Evolutionary conservation across 2,797 vertebrate species (phyloP), one percentile per base, ranked within the genome.

Genomic region (Myotis daubentonii): DNA sequence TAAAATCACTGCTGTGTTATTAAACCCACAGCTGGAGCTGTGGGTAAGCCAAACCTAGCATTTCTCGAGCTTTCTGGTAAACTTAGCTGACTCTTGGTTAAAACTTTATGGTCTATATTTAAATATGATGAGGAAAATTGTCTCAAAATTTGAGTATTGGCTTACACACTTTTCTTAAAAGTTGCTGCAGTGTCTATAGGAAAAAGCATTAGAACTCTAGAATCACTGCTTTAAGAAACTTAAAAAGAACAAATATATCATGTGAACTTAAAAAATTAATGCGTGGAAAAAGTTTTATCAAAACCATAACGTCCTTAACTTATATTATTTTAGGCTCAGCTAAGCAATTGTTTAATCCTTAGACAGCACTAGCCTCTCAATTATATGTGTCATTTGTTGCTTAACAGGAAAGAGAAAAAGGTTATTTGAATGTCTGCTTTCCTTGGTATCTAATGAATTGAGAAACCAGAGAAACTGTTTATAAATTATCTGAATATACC

Each of bases 321-420:
- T 93, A 65, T 33, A 62, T 57, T 57, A 60, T 96, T 89, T 66
- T 53, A 81, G 51, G 44, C 33, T 94, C 38, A 82, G 23, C n/a
- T 90, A 92, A 87, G 70, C 51, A 93, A 92, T 83, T 97, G 55
- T 93, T 93, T 95, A 87, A 93, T 96, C 49, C 38, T 93, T 81
- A 71, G 87, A 85, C 72, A 95, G 57, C 68, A 94, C 87, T 87
- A 94, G 76, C 44, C 30, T 95, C 70, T 76, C 74, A 96, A 88
- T 94, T 94, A 94, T 74, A 93, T 96, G 84, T 81, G 88, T 95
- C 92, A 82, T 96, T 96, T 97, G 51, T 93, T 96, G 70, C 87
- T 95, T 95, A 96, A 85, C 19, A 88, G 33, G 81, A 92, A 83
- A 92, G n/a, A 88, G 30, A 78, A 79, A 87, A 95, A 85, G 38